Evolutionary conservation across 2,797 vertebrate species (phyloP).

Genomic region (Pangasius larnaudii): DNA sequence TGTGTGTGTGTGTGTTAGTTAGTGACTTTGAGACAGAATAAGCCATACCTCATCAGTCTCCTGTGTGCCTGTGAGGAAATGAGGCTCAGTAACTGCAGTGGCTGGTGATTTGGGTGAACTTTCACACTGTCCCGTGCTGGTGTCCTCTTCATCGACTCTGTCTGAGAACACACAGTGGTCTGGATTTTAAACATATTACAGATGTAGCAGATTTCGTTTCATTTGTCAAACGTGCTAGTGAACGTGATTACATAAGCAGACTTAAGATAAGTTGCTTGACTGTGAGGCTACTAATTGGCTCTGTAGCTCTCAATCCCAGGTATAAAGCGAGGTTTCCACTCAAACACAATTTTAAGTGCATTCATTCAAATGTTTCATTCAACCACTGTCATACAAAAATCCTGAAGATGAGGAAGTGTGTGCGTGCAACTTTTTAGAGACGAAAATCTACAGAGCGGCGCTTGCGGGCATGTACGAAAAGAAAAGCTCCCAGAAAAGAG

Average conservation of each 20-base stretch:
- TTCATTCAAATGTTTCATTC: background rate
- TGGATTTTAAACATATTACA: background rate
- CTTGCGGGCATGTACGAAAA: background rate
- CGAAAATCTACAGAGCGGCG: background rate
- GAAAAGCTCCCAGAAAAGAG: background rate
- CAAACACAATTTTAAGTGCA: background rate
- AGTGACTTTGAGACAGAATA: constrained; percentile 63
- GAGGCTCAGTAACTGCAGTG: constrained; percentile 76
- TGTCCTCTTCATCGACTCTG: constrained; percentile 79
- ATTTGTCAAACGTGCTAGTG: background rate
- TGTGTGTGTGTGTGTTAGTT: constrained; percentile 33
- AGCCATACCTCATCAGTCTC: constrained; percentile 74
- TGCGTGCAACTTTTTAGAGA: background rate
- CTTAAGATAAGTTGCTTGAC: background rate
- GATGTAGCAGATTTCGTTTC: background rate
- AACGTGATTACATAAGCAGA: background rate
- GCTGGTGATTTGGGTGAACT: constrained; percentile 67
- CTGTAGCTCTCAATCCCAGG: background rate
- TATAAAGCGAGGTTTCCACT: background rate
- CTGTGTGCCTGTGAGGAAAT: constrained; percentile 62
- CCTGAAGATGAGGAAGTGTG: background rate
- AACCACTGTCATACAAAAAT: too few species aligned
- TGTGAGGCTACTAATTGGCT: background rate
- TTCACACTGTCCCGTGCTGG: constrained; percentile 76
- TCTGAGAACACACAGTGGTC: constrained; percentile 60